A percentile compares a stretch with the other conserved stretches of the same genome.
Conservation (phyloP, 1,140 invertebrate genomes). For the Solenopsis fugax region DNA sequence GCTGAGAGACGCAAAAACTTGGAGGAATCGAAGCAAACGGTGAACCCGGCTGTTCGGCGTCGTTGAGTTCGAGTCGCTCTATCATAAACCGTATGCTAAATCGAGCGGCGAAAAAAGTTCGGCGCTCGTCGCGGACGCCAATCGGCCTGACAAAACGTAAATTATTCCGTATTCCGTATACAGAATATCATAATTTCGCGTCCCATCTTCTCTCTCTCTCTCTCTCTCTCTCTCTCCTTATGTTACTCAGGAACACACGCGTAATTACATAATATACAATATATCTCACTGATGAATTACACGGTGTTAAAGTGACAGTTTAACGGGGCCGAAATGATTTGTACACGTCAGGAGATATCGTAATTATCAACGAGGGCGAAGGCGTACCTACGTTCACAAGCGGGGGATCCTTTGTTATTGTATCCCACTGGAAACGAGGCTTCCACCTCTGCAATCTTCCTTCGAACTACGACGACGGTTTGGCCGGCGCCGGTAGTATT, state of each 20-base stretch:
- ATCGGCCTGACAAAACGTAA: constrained; percentile 35
- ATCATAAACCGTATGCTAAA: constrained; percentile 40
- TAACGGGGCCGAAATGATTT: constrained; percentile 59
- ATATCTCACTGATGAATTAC: constrained; percentile 52
- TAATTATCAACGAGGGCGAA: constrained; percentile 56
- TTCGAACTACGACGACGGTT: constrained; percentile 11
- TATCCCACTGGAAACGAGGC: constrained; percentile 41
- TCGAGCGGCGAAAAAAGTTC: constrained; percentile 29
- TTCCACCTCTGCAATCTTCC: constrained; percentile 53
- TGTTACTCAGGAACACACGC: background rate
- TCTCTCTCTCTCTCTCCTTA: too few relatives aligned
- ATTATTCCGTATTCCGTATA: constrained; percentile 34
- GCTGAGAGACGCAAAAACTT: constrained; percentile 54
- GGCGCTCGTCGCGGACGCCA: background rate
- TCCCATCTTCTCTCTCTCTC: background rate
- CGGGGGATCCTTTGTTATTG: constrained; percentile 47
- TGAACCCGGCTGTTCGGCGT: constrained; percentile 28
- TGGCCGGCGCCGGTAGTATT: constrained; percentile 54
- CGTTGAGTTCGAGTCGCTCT: constrained; percentile 37
- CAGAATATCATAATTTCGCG: constrained; percentile 30
- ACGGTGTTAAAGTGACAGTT: constrained; percentile 57
- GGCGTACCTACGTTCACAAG: constrained; percentile 11
- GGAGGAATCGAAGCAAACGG: constrained; percentile 58
- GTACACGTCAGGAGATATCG: constrained; percentile 59
- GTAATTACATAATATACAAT: constrained; percentile 54